phyloP scores from a whole-genome alignment of 2,113 vertebrate genomes.

The Thunnus thynnus region DNA sequence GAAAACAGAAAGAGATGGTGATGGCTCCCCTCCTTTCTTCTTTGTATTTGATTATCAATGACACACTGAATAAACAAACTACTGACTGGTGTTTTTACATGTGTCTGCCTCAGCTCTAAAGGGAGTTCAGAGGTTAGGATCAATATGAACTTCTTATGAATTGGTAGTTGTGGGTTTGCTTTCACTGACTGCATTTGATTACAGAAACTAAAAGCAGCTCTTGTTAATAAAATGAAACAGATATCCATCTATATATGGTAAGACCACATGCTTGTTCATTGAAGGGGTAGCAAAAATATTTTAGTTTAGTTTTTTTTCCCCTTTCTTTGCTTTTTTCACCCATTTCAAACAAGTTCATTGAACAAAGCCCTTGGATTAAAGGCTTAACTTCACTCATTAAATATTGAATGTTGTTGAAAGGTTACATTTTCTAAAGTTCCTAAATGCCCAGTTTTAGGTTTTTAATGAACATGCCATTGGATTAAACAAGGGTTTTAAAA shows the following conservation, averaged over 20 bases:
- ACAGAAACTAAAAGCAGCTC: constrained; percentile 28
- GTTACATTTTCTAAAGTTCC: constrained; percentile 67
- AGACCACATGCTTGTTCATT: constrained; percentile 19
- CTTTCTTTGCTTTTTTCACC: constrained; percentile 1
- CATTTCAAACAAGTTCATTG: constrained; percentile 54
- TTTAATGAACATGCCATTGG: constrained; percentile 74
- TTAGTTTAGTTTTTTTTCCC: neutral
- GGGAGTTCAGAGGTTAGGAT: neutral
- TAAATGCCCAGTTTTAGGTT: constrained; percentile 71
- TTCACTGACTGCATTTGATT: constrained; percentile 32
- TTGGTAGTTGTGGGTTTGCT: constrained; percentile 9
- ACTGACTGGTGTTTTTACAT: neutral
- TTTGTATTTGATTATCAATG: neutral
- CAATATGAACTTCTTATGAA: neutral
- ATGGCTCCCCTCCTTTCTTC: no score
- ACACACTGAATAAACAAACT: neutral
- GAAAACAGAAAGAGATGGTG: no score
- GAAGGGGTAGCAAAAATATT: constrained; percentile 24
- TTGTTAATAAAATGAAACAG: constrained; percentile 30
- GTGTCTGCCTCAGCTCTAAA: neutral
- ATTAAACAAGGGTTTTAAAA: constrained; percentile 77
- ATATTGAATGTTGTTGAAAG: constrained; percentile 75
- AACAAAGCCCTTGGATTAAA: constrained; percentile 70
- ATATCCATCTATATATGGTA: constrained; percentile 16
- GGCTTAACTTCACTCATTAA: constrained; percentile 70